Base-by-base conservation (phyloP, 2,113 vertebrate species). In the Sterrhoptilus dennistouni region DNA sequence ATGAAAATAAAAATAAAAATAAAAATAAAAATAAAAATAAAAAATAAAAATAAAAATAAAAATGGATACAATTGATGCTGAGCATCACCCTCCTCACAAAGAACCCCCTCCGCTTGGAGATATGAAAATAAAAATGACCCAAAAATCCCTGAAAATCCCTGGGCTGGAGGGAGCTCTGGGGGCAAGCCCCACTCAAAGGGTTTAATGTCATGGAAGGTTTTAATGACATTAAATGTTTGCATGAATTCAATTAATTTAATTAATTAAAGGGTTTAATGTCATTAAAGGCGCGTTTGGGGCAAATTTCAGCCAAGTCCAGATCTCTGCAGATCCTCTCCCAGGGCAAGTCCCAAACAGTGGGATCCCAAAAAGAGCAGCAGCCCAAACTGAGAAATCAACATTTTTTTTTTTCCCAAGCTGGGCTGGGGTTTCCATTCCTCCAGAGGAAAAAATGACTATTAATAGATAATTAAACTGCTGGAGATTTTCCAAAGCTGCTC, bases 1-100 rank as follows among this genome's bases (percentile, higher is more conserved):
- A 5, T 57, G 23, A 28, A n/a, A 8, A 40, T 1, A 11, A 38
- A 5, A 1, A 40, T 1, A 11, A 5, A 1, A 1, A 5, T 57
- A 25, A 28, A n/a, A 8, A 40, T 1, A 11, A 5, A 1, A 1
- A 5, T 57, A 25, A 28, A n/a, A 8, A 40, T 1, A 11, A 38
- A 5, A 1, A 1, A 5, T 57, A 25, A 28, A n/a, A 8, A 40
- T 1, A 11, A 1, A 6, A 1, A 6, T 54, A 25, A 28, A n/a
- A 8, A 40, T 1, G 17, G 70, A 45, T 19, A 4, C 12, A 72
- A 3, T 12, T 50, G 21, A 28, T 28, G 28, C 40, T 87, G 83
- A 42, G 21, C 52, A 36, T 47, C 8, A 12, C 17, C 21, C 24
- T 86, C 77, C 29, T 77, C 87, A 45, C 44, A 76, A 77, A 64